These are phyloP conservation scores for Tetramorium bicarinatum DNA, from an alignment of 2,888 invertebrate genomes.

Conservation along the genomic window DNA sequence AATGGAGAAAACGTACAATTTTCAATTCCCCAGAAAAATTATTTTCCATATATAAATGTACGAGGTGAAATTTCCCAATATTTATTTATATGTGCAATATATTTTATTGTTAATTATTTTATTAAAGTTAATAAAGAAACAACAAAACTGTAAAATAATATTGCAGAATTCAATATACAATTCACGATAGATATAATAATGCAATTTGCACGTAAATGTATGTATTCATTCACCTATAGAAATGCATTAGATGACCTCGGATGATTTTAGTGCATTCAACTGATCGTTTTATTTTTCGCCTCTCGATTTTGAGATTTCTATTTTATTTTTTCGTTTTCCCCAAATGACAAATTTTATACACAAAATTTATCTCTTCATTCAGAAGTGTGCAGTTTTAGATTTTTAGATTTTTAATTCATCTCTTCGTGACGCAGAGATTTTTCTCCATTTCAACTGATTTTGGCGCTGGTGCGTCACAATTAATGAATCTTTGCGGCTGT, in stretches of 20 bases:
- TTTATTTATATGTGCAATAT: background rate
- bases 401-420: background rate
- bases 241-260: background rate
- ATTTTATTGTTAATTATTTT: slow-evolving; percentile 2
- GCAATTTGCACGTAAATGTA: background rate
- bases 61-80: background rate
- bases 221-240: background rate
- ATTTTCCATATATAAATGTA: background rate
- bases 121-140: background rate
- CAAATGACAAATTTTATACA: background rate
- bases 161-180: background rate
- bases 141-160: background rate
- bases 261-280: background rate
- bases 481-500: background rate
- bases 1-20: background rate
- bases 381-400: background rate
- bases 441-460: background rate
- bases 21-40: background rate
- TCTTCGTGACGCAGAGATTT: background rate
- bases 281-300: background rate
- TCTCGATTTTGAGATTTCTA: background rate
- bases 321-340: background rate
- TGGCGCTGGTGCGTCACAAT: background rate
- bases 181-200: background rate
- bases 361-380: background rate